These are phyloP conservation scores for Erpornis zantholeuca DNA, from an alignment of 2,113 vertebrate genomes.

Conservation along the genomic window DNA sequence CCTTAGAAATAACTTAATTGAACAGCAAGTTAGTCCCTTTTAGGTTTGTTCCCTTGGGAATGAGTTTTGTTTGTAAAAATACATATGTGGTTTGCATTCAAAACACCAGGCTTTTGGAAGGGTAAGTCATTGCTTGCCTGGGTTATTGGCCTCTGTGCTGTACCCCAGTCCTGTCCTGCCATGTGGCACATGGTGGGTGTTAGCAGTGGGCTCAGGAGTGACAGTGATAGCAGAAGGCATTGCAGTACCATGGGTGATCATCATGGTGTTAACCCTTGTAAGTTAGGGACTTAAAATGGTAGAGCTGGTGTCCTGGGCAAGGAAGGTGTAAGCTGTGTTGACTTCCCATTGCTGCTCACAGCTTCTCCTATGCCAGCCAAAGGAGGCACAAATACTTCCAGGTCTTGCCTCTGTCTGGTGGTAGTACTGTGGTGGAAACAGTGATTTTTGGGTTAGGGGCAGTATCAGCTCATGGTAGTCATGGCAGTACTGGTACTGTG, in stretches of 20 bases:
- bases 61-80: background rate
- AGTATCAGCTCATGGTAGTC: background rate
- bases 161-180: background rate
- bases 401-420: background rate
- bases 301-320: background rate
- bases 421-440: background rate
- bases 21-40: background rate
- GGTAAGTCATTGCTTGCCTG: background rate
- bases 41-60: background rate
- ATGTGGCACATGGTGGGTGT: background rate
- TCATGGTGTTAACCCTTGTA: background rate
- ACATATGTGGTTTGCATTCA: background rate
- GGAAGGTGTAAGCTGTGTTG: background rate
- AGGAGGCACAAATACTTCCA: background rate
- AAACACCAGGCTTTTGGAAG: background rate
- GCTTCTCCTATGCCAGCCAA: background rate
- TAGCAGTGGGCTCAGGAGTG: background rate
- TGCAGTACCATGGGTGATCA: background rate
- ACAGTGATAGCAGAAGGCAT: background rate
- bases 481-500: background rate
- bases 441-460: background rate
- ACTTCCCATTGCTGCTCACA: background rate
- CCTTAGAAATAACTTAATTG: background rate
- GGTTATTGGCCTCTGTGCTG: background rate
- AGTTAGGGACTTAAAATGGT: accelerated